These are phyloP conservation scores for Chelidonichthys spinosus DNA, from an alignment of 2,797 vertebrate genomes.

Conservation along the genomic window DNA sequence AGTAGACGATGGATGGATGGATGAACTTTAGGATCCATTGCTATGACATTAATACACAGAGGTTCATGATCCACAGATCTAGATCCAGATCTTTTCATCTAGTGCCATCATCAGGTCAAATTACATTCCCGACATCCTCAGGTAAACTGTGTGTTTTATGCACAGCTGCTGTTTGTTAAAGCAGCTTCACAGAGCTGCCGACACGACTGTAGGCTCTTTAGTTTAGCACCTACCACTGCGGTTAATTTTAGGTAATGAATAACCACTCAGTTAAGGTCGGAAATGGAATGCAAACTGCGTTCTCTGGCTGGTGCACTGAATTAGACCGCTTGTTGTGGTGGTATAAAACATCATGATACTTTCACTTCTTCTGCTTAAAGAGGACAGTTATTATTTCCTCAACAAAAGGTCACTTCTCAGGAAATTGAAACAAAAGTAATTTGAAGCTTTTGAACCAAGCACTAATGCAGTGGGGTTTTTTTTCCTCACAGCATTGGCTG, in stretches of 20 bases:
- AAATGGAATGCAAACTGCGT: not conserved
- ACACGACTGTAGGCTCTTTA: not conserved
- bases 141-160: not conserved
- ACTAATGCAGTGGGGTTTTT: not conserved
- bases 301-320: not conserved
- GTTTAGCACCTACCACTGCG: not conserved
- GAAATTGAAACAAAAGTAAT: not conserved
- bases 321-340: not conserved
- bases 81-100: not conserved
- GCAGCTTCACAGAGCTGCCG: not conserved
- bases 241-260: not conserved
- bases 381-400: not conserved
- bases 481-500: slow-evolving; percentile 8
- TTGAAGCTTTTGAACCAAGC: not conserved
- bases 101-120: not conserved
- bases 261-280: too few relatives aligned
- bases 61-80: not conserved
- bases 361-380: not conserved
- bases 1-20: too few relatives aligned
- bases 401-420: not conserved
- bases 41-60: not conserved
- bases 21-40: not conserved
- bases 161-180: not conserved
- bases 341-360: not conserved
- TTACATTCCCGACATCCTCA: not conserved